These are phyloP conservation scores for Drosophila bipectinata DNA, from an alignment of 1,140 invertebrate genomes.

Conservation along the genomic window DNA sequence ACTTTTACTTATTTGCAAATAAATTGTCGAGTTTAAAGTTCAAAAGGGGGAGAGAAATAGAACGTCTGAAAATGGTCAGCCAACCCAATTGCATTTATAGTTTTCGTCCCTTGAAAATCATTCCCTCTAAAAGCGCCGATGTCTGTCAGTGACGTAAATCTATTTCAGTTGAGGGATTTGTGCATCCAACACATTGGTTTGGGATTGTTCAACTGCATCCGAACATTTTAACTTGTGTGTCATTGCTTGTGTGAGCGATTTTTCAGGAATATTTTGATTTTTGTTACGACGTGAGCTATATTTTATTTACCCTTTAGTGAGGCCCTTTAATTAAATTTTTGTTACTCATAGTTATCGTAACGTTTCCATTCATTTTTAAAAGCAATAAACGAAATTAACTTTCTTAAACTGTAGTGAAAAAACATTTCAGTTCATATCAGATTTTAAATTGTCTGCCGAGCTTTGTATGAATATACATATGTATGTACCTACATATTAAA, in stretches of 20 bases:
- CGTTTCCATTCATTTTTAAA: too few relatives aligned
- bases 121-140: conserved; percentile 15
- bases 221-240: conserved; percentile 34
- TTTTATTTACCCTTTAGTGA: conserved; percentile 70
- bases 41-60: conserved; percentile 21
- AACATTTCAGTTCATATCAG: too few relatives aligned
- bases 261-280: conserved; percentile 42
- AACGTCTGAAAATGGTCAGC: conserved; percentile 67
- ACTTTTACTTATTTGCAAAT: conserved; percentile 58
- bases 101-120: conserved; percentile 11
- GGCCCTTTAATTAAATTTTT: conserved; percentile 54
- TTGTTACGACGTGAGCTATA: conserved; percentile 67
- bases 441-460: too few relatives aligned
- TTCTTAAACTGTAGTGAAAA: too few relatives aligned
- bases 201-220: conserved; percentile 59
- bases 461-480: too few relatives aligned
- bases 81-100: conserved; percentile 56
- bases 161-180: conserved; percentile 82
- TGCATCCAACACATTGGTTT: conserved; percentile 77
- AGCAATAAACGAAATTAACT: too few relatives aligned
- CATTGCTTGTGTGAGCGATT: conserved; percentile 54
- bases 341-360: conserved; percentile 36
- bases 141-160: conserved; percentile 80
- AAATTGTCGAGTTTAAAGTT: conserved; percentile 57
- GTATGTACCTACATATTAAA: too few relatives aligned